These are phyloP conservation scores for Drosophila pseudotalamancana DNA, from an alignment of 2,888 invertebrate genomes.

Conservation along the genomic window DNA sequence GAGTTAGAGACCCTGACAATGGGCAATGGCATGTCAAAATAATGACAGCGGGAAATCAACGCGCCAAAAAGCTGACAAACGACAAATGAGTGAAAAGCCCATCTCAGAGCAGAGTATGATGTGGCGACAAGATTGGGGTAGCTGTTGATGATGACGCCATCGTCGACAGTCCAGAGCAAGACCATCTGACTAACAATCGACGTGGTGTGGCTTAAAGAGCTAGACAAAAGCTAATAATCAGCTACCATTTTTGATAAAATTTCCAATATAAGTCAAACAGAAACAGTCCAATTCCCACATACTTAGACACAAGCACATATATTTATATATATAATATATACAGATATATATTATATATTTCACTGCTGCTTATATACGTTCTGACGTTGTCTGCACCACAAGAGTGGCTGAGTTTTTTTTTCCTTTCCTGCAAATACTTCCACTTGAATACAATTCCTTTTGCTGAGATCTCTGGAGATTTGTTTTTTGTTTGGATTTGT, in stretches of 20 bases:
- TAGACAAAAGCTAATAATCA: slow-evolving; percentile 29
- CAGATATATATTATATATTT: slow-evolving; percentile 2
- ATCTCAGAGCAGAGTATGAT: slow-evolving; percentile 30
- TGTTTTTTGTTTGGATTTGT: slow-evolving; percentile 43
- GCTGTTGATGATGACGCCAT: slow-evolving; percentile 38
- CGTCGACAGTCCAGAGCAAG: slow-evolving; percentile 18
- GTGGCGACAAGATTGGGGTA: slow-evolving; percentile 15
- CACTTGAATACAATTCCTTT: slow-evolving; percentile 61
- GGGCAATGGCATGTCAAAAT: slow-evolving; percentile 45
- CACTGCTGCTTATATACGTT: slow-evolving; percentile 2
- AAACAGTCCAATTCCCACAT: slow-evolving; percentile 11
- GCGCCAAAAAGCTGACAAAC: slow-evolving; percentile 72
- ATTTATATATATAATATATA: neutral
- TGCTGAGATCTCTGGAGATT: slow-evolving; percentile 64
- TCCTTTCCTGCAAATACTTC: slow-evolving; percentile 48
- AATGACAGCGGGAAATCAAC: slow-evolving; percentile 72
- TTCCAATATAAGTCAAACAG: slow-evolving; percentile 43
- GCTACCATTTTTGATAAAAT: slow-evolving; percentile 25
- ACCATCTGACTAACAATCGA: slow-evolving; percentile 5
- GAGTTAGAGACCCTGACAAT: slow-evolving; percentile 29
- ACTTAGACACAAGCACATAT: slow-evolving; percentile 5
- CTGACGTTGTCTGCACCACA: slow-evolving; percentile 39
- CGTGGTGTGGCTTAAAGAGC: neutral
- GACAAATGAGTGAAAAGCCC: slow-evolving; percentile 67
- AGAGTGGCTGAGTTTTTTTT: slow-evolving; percentile 39